phyloP scores from a whole-genome alignment of 2,888 invertebrate species.

The Lissonota sp. region DNA sequence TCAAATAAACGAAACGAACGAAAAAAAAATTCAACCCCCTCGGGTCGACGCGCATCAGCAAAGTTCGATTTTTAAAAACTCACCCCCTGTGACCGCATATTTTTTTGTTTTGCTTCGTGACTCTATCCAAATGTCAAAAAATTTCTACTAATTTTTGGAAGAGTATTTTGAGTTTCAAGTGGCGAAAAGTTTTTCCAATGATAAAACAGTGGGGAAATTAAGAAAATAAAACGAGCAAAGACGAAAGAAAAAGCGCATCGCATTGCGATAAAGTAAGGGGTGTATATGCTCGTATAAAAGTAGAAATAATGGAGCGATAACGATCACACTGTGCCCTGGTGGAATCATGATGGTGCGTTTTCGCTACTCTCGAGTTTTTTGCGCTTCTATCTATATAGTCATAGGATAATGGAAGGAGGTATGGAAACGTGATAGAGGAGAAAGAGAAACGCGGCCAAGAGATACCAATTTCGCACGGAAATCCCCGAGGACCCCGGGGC shows the following conservation, averaged over 20 bases:
- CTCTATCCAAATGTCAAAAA: too few relatives aligned
- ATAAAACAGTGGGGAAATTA: slow-evolving; percentile 10
- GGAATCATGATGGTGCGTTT: slow-evolving; percentile 18
- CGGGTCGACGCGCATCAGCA: slow-evolving; percentile 15
- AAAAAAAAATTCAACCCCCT: slow-evolving; percentile 42
- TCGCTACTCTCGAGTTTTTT: slow-evolving; percentile 30
- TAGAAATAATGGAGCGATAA: slow-evolving; percentile 59
- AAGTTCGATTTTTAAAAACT: neutral
- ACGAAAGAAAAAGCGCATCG: slow-evolving; percentile 25
- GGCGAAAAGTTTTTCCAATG: too few relatives aligned
- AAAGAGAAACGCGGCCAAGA: slow-evolving; percentile 43
- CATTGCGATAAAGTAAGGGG: slow-evolving; percentile 2
- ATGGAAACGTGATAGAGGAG: slow-evolving; percentile 6
- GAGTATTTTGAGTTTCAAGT: too few relatives aligned
- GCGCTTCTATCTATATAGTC: neutral
- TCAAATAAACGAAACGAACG: too few relatives aligned
- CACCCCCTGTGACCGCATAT: neutral
- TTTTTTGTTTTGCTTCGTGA: neutral
- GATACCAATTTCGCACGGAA: slow-evolving; percentile 64
- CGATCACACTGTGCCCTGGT: slow-evolving; percentile 37
- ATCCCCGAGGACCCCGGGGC: slow-evolving; percentile 63
- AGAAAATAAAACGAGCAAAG: neutral
- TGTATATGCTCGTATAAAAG: slow-evolving; percentile 39
- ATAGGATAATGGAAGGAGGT: neutral
- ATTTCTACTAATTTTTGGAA: too few relatives aligned